Percentiles rank a stretch among this genome's conserved stretches.
phyloP scores from a whole-genome alignment of 2,888 invertebrate genomes.

The Pammene aurita region DNA sequence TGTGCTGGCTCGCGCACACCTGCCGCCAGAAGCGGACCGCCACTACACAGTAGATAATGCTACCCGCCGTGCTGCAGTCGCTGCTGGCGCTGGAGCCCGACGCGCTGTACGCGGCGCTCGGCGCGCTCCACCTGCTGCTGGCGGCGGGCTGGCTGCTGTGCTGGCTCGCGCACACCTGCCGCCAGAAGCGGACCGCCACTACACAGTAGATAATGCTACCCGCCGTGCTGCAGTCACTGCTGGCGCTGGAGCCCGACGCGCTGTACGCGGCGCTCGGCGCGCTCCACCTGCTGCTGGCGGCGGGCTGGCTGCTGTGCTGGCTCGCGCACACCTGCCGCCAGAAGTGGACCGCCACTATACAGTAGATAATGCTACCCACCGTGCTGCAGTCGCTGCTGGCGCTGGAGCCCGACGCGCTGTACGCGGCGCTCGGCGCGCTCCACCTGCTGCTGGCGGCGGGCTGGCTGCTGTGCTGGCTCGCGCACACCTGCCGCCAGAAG shows the following conservation, averaged over 20 bases:
- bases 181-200: constrained; percentile 53
- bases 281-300: constrained; percentile 85
- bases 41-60: no score
- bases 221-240: constrained; percentile 89
- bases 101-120: no score
- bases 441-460: constrained; percentile 84
- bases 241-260: constrained; percentile 76
- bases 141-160: constrained; percentile 81
- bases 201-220: not conserved
- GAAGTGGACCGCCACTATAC: constrained; percentile 48
- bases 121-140: constrained; percentile 85
- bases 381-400: constrained; percentile 87
- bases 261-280: constrained; percentile 88
- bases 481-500: constrained; percentile 59
- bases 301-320: constrained; percentile 78
- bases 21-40: no score
- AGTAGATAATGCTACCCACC: constrained; percentile 61
- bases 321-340: constrained; percentile 57
- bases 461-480: constrained; percentile 75
- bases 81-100: constrained; percentile 80
- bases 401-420: constrained; percentile 84
- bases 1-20: no score
- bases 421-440: constrained; percentile 87
- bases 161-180: constrained; percentile 60
- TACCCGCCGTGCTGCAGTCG: constrained; percentile 90